Percentiles rank a stretch among this genome's conserved stretches.
phyloP scores from a whole-genome alignment of 2,797 vertebrate species.

The Sphenopsis melanotis region DNA sequence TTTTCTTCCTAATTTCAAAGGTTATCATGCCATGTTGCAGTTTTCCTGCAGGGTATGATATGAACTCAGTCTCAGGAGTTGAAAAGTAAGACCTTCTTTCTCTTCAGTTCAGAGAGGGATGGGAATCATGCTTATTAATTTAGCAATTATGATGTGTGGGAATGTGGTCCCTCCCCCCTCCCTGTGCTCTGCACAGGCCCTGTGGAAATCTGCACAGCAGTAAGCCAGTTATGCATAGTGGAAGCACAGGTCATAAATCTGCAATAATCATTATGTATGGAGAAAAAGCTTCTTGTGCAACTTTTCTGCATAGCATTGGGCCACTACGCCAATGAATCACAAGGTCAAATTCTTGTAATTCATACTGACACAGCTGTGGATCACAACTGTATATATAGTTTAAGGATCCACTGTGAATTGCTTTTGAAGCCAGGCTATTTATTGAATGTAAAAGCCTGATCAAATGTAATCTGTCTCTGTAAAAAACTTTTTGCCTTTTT shows the following conservation, averaged over 20 bases:
- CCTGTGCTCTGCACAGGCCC: background rate
- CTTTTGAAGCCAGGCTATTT: background rate
- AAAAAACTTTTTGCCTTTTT: background rate
- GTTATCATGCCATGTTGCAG: background rate
- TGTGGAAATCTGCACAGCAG: background rate
- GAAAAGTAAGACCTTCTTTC: background rate
- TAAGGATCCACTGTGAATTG: background rate
- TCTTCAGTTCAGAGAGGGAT: background rate
- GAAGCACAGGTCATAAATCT: constrained; percentile 32
- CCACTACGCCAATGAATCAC: background rate
- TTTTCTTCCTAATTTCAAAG: background rate
- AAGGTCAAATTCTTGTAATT: constrained; percentile 58
- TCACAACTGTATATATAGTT: background rate
- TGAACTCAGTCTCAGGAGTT: background rate
- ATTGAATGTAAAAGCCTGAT: background rate
- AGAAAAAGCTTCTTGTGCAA: constrained; percentile 51
- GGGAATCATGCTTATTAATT: background rate
- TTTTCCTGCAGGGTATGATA: background rate
- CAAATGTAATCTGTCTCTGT: background rate
- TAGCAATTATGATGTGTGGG: background rate
- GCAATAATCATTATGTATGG: background rate
- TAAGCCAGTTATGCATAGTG: background rate
- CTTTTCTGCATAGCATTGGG: background rate
- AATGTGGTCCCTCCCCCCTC: background rate
- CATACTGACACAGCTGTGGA: constrained; percentile 1